Conservation (phyloP, 1,140 invertebrate species). For the Microplitis mediator region DNA sequence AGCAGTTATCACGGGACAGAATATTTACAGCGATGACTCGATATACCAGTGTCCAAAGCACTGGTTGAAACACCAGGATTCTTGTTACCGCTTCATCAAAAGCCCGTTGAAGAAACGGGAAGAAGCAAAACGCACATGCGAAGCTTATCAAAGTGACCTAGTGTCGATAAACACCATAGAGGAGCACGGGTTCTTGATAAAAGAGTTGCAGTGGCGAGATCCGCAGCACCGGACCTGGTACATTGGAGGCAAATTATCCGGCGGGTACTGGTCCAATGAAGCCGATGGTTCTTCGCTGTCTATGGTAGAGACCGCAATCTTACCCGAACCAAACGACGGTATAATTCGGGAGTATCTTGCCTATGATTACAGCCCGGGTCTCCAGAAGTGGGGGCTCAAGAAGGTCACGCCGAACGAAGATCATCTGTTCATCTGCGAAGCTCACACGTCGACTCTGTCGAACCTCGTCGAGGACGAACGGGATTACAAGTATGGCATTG, state of each 20-base stretch:
- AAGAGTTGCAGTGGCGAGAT: slow-evolving; percentile 79
- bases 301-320: slow-evolving; percentile 83
- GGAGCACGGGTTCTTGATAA: slow-evolving; percentile 85
- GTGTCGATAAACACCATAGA: slow-evolving; percentile 80
- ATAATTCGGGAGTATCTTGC: slow-evolving; percentile 64
- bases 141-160: slow-evolving; percentile 80
- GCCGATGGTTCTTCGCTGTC: slow-evolving; percentile 76
- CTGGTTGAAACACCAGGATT: slow-evolving; percentile 77
- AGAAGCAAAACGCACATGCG: slow-evolving; percentile 81
- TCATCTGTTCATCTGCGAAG: slow-evolving; percentile 88
- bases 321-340: slow-evolving; percentile 67
- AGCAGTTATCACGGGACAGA: slow-evolving; percentile 32
- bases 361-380: slow-evolving; percentile 72
- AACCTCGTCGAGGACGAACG: slow-evolving; percentile 77
- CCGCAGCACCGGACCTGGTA: slow-evolving; percentile 89
- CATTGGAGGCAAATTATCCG: slow-evolving; percentile 73
- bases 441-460: slow-evolving; percentile 70
- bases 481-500: slow-evolving; percentile 82
- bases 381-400: slow-evolving; percentile 83
- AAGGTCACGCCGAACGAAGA: slow-evolving; percentile 77
- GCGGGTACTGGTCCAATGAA: slow-evolving; percentile 83
- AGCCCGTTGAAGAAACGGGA: slow-evolving; percentile 78
- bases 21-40: slow-evolving; percentile 40
- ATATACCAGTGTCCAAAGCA: slow-evolving; percentile 75
- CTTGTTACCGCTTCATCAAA: slow-evolving; percentile 88